phyloP scores from a whole-genome alignment of 2,113 vertebrate species.

The Orientallactaga bullata region DNA sequence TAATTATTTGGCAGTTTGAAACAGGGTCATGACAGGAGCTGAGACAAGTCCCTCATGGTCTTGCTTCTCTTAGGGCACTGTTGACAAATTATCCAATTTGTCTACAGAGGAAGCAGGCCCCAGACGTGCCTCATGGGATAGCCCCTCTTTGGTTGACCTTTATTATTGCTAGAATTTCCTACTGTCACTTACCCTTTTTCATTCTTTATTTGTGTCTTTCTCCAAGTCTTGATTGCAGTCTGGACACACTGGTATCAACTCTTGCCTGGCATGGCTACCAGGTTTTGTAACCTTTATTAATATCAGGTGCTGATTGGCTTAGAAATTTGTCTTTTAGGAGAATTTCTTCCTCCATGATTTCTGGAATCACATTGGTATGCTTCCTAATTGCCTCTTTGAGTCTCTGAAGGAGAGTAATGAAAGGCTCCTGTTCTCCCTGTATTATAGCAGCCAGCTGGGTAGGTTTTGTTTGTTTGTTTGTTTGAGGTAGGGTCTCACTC shows the following conservation, averaged over 20 bases:
- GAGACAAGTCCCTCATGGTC: too few relatives aligned
- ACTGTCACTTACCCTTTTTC: not conserved
- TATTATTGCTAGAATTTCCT: not conserved
- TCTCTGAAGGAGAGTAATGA: not conserved
- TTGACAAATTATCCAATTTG: not conserved
- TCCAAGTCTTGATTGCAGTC: not conserved
- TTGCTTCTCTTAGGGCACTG: not conserved
- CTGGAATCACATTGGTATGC: not conserved
- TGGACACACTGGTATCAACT: not conserved
- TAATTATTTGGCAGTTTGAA: not conserved
- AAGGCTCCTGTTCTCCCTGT: not conserved
- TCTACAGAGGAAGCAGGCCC: not conserved
- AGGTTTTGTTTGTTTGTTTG: too few relatives aligned
- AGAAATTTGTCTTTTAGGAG: too few relatives aligned
- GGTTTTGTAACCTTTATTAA: not conserved
- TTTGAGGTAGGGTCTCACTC: too few relatives aligned
- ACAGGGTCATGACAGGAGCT: not conserved
- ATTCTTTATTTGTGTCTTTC: not conserved
- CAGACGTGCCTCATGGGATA: not conserved
- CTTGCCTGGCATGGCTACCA: not conserved
- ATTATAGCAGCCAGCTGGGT: not conserved
- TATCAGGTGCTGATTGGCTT: not conserved
- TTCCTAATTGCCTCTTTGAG: not conserved
- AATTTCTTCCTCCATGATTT: not conserved
- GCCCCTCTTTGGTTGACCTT: not conserved